Evolutionary conservation across 2,113 vertebrate genomes (phyloP).

Genomic region (Argyrosomus japonicus): DNA sequence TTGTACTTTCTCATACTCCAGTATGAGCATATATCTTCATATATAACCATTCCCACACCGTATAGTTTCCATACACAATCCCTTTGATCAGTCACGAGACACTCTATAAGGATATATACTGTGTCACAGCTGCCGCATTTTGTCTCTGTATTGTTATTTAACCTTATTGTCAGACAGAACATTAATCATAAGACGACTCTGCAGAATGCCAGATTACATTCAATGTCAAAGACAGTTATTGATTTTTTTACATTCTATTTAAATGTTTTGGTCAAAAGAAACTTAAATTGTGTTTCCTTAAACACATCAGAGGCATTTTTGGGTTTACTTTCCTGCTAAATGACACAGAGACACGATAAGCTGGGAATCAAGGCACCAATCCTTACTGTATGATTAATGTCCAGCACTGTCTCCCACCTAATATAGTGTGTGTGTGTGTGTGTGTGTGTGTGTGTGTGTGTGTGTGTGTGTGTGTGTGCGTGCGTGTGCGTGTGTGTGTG

Average conservation of each 20-base stretch:
- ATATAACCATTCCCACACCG: neutral
- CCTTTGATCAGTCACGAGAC: constrained; percentile 28
- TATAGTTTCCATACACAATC: constrained; percentile 5
- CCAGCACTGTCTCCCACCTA: neutral
- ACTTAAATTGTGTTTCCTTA: neutral
- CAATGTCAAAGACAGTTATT: constrained; percentile 4
- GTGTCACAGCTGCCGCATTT: neutral
- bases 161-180: constrained; percentile 5
- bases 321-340: constrained; percentile 20
- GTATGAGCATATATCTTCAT: constrained; percentile 24
- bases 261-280: neutral
- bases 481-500: too few relatives aligned
- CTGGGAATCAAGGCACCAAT: constrained; percentile 6
- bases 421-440: neutral
- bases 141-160: constrained; percentile 10
- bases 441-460: too few relatives aligned
- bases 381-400: constrained; percentile 40
- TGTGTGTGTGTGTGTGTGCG: too few relatives aligned
- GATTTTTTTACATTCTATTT: constrained; percentile 9
- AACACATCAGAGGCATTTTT: neutral
- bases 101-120: neutral
- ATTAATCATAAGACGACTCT: constrained; percentile 9
- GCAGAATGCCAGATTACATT: constrained; percentile 12
- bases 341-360: constrained; percentile 16
- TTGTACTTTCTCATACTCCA: neutral